Evolutionary conservation across 2,888 invertebrate species (phyloP).

Genomic region (Desoria tigrina): DNA sequence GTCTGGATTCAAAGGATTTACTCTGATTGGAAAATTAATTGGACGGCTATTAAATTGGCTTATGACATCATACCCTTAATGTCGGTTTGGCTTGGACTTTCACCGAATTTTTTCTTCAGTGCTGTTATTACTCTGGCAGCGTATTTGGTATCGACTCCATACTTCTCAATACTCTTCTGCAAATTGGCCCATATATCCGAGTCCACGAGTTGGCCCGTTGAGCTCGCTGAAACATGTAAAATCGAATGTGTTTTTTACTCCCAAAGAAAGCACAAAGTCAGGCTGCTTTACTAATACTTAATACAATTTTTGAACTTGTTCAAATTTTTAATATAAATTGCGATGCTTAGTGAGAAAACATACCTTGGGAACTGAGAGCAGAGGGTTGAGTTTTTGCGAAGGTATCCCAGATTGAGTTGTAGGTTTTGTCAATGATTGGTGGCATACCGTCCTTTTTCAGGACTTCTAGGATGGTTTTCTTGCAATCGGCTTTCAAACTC

Average conservation of each 20-base stretch:
- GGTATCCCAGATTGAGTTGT: conserved; percentile 49
- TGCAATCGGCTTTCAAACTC: conserved; percentile 47
- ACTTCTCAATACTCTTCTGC: conserved; percentile 39
- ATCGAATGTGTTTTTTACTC: no score
- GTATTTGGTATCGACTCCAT: conserved; percentile 27
- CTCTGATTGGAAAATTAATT: conserved; percentile 7
- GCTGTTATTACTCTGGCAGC: conserved; percentile 31
- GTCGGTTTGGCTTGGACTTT: conserved; percentile 28
- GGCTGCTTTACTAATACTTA: no score
- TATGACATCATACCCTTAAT: conserved; percentile 43
- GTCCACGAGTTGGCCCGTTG: conserved; percentile 42
- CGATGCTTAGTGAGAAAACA: background rate
- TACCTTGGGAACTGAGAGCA: conserved; percentile 47
- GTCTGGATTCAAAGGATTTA: no score
- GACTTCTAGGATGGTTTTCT: conserved; percentile 41
- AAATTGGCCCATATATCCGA: conserved; percentile 48
- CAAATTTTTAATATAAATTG: no score
- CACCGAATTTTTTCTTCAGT: conserved; percentile 44
- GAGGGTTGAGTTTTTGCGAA: conserved; percentile 52
- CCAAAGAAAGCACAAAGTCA: no score
- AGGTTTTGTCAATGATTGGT: conserved; percentile 46
- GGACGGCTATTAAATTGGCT: conserved; percentile 2
- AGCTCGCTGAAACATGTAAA: conserved; percentile 26
- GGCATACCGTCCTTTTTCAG: conserved; percentile 46
- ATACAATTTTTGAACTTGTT: no score